Conservation (phyloP, 2,113 vertebrate genomes). For the Anarrhichthys ocellatus region DNA sequence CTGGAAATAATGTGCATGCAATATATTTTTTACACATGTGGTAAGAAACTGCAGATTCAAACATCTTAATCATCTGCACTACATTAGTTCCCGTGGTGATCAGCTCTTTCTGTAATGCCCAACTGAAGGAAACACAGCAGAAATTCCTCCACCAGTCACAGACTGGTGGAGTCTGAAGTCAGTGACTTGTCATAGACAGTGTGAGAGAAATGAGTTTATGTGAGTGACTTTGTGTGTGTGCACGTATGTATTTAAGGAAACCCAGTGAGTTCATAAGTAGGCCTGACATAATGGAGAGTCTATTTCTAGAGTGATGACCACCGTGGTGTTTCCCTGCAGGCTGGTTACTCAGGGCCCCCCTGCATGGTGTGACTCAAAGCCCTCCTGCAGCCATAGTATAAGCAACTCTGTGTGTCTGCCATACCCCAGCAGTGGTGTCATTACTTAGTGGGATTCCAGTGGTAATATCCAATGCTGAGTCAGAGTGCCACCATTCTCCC, state of each 20-base stretch:
- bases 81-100: slow-evolving; percentile 55
- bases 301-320: slow-evolving; percentile 71
- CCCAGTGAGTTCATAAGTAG: slow-evolving; percentile 37
- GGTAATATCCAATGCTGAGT: slow-evolving; percentile 48
- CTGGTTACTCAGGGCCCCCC: slow-evolving; percentile 58
- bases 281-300: slow-evolving; percentile 71
- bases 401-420: slow-evolving; percentile 46
- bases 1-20: slow-evolving; percentile 36
- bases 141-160: slow-evolving; percentile 42
- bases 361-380: slow-evolving; percentile 55
- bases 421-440: slow-evolving; percentile 57
- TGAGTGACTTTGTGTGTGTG: slow-evolving; percentile 24
- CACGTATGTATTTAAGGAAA: slow-evolving; percentile 64
- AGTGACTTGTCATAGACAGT: slow-evolving; percentile 54
- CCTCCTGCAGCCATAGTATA: slow-evolving; percentile 56
- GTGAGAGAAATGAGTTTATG: slow-evolving; percentile 46
- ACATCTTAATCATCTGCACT: slow-evolving; percentile 56
- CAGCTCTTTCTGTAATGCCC: slow-evolving; percentile 42
- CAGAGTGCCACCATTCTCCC: slow-evolving; percentile 48
- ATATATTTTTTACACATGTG: slow-evolving; percentile 56
- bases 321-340: slow-evolving; percentile 58
- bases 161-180: slow-evolving; percentile 55
- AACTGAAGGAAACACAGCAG: slow-evolving; percentile 39
- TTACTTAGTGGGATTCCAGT: slow-evolving; percentile 54
- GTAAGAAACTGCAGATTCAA: slow-evolving; percentile 52